A percentile compares a stretch with the other conserved stretches of the same genome.
phyloP scores from a whole-genome alignment of 2,888 invertebrate genomes.

The Panzeria rudis region DNA sequence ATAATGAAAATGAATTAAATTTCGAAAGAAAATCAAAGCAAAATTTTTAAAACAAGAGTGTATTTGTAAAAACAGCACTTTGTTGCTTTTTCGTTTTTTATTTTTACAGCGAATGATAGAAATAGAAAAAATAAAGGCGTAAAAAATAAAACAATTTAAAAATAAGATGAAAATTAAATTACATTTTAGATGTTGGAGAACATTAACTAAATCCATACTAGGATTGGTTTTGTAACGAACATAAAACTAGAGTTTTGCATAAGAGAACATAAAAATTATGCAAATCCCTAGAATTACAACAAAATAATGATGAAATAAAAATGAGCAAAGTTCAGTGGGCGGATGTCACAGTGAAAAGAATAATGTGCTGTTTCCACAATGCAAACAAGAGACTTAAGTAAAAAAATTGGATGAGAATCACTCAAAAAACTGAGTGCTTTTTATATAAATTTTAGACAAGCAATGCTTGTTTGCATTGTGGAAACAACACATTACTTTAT shows the following conservation, averaged over 20 bases:
- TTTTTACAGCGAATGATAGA: not conserved
- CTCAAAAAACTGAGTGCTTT: too few species aligned
- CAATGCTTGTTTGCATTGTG: too few species aligned
- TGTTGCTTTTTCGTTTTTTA: not conserved
- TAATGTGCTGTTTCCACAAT: too few species aligned
- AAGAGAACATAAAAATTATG: too few species aligned
- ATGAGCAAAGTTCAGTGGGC: too few species aligned
- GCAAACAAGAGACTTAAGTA: too few species aligned
- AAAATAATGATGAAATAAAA: too few species aligned
- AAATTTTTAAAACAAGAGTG: constrained; percentile 64
- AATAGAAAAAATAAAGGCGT: constrained; percentile 36
- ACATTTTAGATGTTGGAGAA: constrained; percentile 55
- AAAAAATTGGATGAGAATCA: too few species aligned
- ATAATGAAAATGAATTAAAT: constrained; percentile 32
- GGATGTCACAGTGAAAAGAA: too few species aligned
- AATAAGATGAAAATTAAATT: constrained; percentile 75
- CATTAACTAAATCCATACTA: constrained; percentile 49
- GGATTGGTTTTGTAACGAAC: constrained; percentile 19
- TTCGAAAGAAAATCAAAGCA: constrained; percentile 55
- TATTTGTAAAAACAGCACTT: too few species aligned
- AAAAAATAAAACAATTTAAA: constrained; percentile 70
- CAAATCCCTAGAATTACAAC: constrained; percentile 59
- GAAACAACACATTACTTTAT: too few species aligned
- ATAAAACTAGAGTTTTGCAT: constrained; percentile 24
- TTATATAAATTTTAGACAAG: too few species aligned